Evolutionary conservation across 2,113 vertebrate species (phyloP), one percentile per base, ranked within the genome.

Genomic region (Hipposideros armiger): DNA sequence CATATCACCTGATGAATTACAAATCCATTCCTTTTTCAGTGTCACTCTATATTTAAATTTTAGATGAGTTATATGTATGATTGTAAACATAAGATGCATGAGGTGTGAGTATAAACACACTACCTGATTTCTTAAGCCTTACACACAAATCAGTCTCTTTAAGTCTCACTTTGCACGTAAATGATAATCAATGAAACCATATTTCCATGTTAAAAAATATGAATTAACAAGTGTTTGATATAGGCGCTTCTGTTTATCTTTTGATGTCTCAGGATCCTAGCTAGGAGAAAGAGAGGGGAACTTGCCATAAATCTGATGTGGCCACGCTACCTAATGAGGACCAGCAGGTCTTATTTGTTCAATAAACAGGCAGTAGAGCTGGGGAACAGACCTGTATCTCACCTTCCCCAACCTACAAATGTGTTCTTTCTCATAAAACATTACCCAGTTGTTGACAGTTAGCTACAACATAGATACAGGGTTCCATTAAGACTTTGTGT

Each of bases 11-110:
- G 45, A 83, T 64, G 74, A 92, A 89, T 74, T 91, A 94, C 11
- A 74, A 90, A 73, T 52, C 78, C n/a, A 58, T 32, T 32, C 20
- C 72, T 45, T 40, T 56, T 54, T 80, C 76, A 92, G 58, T 22
- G 58, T 56, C 47, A 89, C 30, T 76, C 58, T 66, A 50, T 80
- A 95, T 77, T 94, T 97, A 81, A n/a, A 96, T 96, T 90, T 91
- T 88, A 85, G 77, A 47, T 86, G 52, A 72, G 69, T 83, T 45
- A 17, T 40, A 86, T 45, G 30, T 70, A 92, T 64, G 83, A 81
- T 73, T 36, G 17, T 40, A 90, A 95, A 84, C 36, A 15, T 54
- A 66, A 70, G 77, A 66, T 56, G 6, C 66, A 50, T 24, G 56
- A 81, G 40, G 32, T 47, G 4, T 83, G 50, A 52, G 17, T 62